Conservation (phyloP, 1,140 invertebrate genomes). For the Whitmania pigra region DNA sequence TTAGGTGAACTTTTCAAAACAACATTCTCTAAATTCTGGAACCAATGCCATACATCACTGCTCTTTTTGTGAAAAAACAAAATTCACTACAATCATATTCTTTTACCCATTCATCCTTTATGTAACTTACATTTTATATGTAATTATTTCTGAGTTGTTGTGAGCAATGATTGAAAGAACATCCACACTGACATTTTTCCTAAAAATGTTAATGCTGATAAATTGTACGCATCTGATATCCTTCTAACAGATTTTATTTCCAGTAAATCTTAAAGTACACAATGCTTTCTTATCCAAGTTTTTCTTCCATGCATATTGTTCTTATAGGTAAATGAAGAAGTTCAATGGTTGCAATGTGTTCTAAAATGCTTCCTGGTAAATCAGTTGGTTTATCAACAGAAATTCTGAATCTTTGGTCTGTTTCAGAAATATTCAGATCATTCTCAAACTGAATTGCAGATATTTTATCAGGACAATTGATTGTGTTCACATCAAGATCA, state of each 20-base stretch:
- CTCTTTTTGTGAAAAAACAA: neutral
- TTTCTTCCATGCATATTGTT: neutral
- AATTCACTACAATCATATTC: neutral
- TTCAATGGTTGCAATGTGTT: neutral
- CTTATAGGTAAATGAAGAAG: no score
- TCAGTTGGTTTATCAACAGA: neutral
- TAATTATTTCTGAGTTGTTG: neutral
- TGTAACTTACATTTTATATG: constrained; percentile 9
- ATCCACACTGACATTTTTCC: constrained; percentile 1
- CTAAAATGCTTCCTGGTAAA: no score
- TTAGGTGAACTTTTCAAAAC: neutral
- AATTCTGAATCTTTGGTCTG: neutral
- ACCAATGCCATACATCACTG: neutral
- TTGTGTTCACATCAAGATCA: neutral
- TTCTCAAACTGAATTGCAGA: neutral
- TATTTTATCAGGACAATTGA: neutral
- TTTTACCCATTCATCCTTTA: constrained; percentile 6
- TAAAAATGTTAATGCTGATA: constrained; percentile 6
- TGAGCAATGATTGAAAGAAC: constrained; percentile 5
- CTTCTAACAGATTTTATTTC: neutral
- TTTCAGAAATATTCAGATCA: neutral
- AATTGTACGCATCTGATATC: neutral
- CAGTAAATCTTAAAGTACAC: neutral
- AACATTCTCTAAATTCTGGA: neutral
- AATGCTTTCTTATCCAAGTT: constrained; percentile 11